Conservation (phyloP, 2,113 vertebrate genomes). For the Saguinus midas region DNA sequence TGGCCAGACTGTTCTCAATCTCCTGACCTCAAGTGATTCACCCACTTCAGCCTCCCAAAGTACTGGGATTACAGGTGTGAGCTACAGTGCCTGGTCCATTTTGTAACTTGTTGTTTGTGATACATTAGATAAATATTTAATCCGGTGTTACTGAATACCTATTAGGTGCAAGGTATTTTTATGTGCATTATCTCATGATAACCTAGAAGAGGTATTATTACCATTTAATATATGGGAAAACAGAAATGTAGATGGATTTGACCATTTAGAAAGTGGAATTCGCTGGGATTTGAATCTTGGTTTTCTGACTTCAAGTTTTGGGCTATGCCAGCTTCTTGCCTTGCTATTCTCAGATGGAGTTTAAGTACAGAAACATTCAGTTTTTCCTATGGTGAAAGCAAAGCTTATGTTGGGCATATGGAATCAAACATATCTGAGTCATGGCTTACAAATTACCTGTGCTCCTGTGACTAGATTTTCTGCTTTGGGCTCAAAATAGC, state of each 20-base stretch:
- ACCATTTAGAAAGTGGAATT: neutral
- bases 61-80: no score
- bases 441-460: neutral
- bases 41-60: no score
- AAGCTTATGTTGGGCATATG: neutral
- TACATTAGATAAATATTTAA: slow-evolving; percentile 22
- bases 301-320: neutral
- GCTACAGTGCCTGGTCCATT: neutral
- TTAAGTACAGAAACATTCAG: neutral
- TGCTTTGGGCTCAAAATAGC: neutral
- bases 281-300: neutral
- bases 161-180: neutral
- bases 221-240: neutral
- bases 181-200: slow-evolving; percentile 18
- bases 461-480: slow-evolving; percentile 22
- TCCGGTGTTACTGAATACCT: neutral
- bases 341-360: neutral
- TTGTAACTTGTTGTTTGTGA: neutral
- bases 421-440: neutral
- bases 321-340: neutral
- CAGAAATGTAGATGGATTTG: neutral
- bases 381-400: slow-evolving; percentile 17
- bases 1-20: no score
- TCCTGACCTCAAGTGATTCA: no score
- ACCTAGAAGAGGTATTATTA: neutral